Evolutionary conservation across 2,888 invertebrate genomes (phyloP).

Genomic region (Apoda limacodes): DNA sequence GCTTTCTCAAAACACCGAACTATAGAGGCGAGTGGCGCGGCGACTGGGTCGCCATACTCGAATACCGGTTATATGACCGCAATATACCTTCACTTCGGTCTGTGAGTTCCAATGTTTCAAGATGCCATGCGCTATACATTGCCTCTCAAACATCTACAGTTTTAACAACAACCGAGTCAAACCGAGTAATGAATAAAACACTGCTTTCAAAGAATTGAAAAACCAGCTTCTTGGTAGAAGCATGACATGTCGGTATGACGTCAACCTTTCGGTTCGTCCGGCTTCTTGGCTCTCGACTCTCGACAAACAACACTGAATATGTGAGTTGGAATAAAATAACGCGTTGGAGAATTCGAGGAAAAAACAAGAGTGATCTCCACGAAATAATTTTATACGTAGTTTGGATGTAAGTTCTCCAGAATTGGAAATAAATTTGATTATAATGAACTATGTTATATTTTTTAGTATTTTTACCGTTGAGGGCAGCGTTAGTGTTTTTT

Average conservation of each 20-base stretch:
- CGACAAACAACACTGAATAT: slow-evolving; percentile 52
- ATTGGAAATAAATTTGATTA: too few species aligned
- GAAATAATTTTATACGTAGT: too few species aligned
- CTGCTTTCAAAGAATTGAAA: too few species aligned
- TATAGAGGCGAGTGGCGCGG: slow-evolving; percentile 41
- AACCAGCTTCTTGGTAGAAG: slow-evolving; percentile 40
- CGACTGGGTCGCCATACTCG: slow-evolving; percentile 45
- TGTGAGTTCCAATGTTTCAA: slow-evolving; percentile 29
- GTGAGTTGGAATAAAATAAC: slow-evolving; percentile 50
- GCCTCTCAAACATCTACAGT: too few species aligned
- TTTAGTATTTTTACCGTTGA: too few species aligned
- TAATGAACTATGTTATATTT: too few species aligned
- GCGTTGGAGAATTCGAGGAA: slow-evolving; percentile 55
- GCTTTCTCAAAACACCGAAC: slow-evolving; percentile 64
- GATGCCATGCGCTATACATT: not conserved
- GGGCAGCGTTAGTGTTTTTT: too few species aligned
- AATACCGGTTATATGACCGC: slow-evolving; percentile 70
- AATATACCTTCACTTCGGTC: slow-evolving; percentile 49
- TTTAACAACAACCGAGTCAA: too few species aligned
- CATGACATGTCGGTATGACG: slow-evolving; percentile 60
- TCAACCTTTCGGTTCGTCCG: slow-evolving; percentile 65
- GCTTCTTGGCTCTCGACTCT: slow-evolving; percentile 62
- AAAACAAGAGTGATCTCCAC: too few species aligned
- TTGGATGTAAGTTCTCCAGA: too few species aligned
- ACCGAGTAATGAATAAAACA: too few species aligned